Conservation (phyloP, 1,140 invertebrate species). For the Gonatopus flavifemur region DNA sequence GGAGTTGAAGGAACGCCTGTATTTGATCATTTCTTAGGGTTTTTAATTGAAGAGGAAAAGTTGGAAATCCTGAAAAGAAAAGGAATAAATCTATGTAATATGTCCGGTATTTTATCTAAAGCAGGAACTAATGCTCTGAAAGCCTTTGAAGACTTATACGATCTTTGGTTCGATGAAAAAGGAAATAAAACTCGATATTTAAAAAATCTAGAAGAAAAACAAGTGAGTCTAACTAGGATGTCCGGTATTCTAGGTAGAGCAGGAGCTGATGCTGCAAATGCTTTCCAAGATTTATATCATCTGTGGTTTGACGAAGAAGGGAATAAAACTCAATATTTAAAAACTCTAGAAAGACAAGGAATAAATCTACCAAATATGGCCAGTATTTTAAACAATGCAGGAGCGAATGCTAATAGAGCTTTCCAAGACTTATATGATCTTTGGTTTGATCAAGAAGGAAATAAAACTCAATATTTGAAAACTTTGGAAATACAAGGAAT, state of each 20-base stretch:
- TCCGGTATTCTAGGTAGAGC: constrained; percentile 12
- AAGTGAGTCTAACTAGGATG: neutral
- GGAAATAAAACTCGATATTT: constrained; percentile 27
- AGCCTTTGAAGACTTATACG: constrained; percentile 8
- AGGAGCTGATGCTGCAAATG: constrained; percentile 12
- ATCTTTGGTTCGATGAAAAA: no score
- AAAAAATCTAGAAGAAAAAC: constrained; percentile 16
- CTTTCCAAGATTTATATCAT: constrained; percentile 28
- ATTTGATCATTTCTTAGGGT: no score
- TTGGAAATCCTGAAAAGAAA: no score
- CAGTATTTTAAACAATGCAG: constrained; percentile 2
- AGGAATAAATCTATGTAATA: no score
- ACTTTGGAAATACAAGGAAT: neutral
- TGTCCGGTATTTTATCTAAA: no score
- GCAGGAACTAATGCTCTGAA: neutral
- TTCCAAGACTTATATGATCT: constrained; percentile 26
- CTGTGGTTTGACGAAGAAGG: constrained; percentile 32
- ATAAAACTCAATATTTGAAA: constrained; percentile 17
- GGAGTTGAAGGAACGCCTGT: no score
- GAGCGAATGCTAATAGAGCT: constrained; percentile 4
- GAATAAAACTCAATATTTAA: constrained; percentile 26
- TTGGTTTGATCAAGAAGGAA: constrained; percentile 24
- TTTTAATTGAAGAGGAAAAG: no score
- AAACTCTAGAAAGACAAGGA: constrained; percentile 1
- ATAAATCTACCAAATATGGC: constrained; percentile 8